Evolutionary conservation across 2,888 invertebrate species (phyloP).

Genomic region (Nomada ruficornis): DNA sequence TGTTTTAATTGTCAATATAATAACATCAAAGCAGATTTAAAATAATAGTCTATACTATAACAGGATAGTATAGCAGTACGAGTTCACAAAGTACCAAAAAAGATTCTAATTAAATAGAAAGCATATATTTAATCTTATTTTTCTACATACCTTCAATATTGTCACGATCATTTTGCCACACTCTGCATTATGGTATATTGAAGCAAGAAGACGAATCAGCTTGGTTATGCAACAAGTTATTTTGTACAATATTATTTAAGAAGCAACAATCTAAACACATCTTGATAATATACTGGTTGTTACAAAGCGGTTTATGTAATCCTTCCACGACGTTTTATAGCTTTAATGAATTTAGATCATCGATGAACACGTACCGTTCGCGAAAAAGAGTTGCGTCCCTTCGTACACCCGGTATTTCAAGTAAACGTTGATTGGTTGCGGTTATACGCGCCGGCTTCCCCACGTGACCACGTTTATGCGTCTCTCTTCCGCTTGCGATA

Average conservation of each 20-base stretch:
- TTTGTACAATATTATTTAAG: background rate
- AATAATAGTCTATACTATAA: background rate
- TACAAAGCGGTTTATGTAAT: background rate
- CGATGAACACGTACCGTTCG: conserved; percentile 20
- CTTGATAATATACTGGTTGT: background rate
- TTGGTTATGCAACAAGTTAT: background rate
- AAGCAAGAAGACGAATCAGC: background rate
- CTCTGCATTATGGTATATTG: conserved; percentile 5
- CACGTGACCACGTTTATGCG: conserved; percentile 73
- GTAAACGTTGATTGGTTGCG: conserved; percentile 69
- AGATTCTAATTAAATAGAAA: background rate
- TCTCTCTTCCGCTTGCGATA: conserved; percentile 47
- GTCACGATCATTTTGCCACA: background rate
- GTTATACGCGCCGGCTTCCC: conserved; percentile 72
- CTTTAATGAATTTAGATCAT: conserved; percentile 21
- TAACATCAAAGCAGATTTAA: background rate
- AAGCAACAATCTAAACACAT: background rate
- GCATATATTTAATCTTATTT: background rate
- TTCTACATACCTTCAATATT: background rate
- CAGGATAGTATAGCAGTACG: background rate
- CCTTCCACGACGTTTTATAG: conserved; percentile 8
- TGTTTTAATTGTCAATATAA: too few species aligned
- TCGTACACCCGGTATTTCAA: conserved; percentile 70
- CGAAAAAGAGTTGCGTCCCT: conserved; percentile 58
- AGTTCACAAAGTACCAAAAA: background rate